Base-by-base conservation (phyloP, 2,888 invertebrate species). In the Argyra leucocephala region DNA sequence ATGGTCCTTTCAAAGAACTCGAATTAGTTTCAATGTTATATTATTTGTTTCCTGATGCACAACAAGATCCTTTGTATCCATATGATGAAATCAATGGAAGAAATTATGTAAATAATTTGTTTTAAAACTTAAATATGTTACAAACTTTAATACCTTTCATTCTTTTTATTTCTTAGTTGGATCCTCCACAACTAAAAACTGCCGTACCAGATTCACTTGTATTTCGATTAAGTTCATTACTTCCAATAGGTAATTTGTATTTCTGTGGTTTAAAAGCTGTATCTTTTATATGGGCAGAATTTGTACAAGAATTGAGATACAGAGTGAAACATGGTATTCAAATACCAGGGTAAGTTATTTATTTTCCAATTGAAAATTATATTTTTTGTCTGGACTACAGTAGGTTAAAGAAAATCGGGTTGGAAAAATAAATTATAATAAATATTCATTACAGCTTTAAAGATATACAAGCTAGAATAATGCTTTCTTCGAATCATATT, bases 281-380 rank as follows among this genome's bases (percentile, higher is more conserved):
- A 65, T 91, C 93, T 0, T 94, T 96, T 74, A 77, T 97, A 18
- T 98, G 97, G 97, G 90, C 92, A 73, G 95, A 96, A 76, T 91
- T 98, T 75, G 86, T 90, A 1, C 88, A 93, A 72, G 94, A 96
- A 77, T 84, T 98, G 76, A 85, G 96, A 68, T 90, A 89, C 74
- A 83, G 95, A 31, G 95, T 95, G 91, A 96, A 97, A 73, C 88
- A 88, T 72, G 84, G 85, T 64, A 83, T 89, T 67, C 75, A 82
- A 57, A 85, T 96, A 70, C 89, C 91, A 23, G 94, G 94, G 94
- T 94, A 80, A 89, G 91, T 87, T 62, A 31, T n/a, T n/a, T n/a
- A n/a, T n/a, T n/a, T n/a, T n/a, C n/a, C n/a, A n/a, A n/a, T n/a
- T n/a, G n/a, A n/a, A n/a, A n/a, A n/a, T n/a, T n/a, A n/a, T n/a